A percentile compares a stretch with the other conserved stretches of the same genome.
Conservation (phyloP, 2,113 vertebrate genomes). For the Arizona elegans region DNA sequence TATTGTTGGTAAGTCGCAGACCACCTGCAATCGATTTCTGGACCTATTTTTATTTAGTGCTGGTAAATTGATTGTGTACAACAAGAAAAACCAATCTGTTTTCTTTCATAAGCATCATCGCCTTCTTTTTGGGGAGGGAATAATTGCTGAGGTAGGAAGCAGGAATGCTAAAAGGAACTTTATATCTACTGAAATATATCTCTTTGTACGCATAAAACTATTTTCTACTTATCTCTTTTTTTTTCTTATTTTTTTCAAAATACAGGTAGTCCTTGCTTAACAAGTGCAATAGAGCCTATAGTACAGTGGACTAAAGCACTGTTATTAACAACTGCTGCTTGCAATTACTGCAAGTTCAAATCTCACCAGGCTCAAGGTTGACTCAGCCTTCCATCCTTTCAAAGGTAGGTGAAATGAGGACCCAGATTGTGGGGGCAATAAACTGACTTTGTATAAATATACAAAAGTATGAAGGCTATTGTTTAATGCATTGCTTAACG, state of each 20-base stretch:
- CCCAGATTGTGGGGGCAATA: too few species aligned
- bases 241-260: not conserved
- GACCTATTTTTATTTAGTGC: slow-evolving; percentile 13
- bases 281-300: not conserved
- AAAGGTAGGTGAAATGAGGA: too few species aligned
- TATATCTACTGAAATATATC: not conserved
- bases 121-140: not conserved
- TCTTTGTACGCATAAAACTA: not conserved
- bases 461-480: too few species aligned
- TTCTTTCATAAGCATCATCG: slow-evolving; percentile 38
- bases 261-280: not conserved
- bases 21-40: not conserved
- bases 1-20: too few species aligned
- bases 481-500: too few species aligned
- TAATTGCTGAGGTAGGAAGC: not conserved
- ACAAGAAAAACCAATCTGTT: slow-evolving; percentile 13
- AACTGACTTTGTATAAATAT: too few species aligned
- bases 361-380: too few species aligned
- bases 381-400: too few species aligned
- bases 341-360: too few species aligned
- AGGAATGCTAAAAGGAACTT: not conserved
- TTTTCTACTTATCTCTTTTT: not conserved
- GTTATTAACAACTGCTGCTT: too few species aligned
- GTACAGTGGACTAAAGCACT: too few species aligned
- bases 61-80: slow-evolving; percentile 12